These are phyloP conservation scores for Caenorhabditis doughertyi DNA, from an alignment of 2,888 invertebrate species.

Conservation along the genomic window DNA sequence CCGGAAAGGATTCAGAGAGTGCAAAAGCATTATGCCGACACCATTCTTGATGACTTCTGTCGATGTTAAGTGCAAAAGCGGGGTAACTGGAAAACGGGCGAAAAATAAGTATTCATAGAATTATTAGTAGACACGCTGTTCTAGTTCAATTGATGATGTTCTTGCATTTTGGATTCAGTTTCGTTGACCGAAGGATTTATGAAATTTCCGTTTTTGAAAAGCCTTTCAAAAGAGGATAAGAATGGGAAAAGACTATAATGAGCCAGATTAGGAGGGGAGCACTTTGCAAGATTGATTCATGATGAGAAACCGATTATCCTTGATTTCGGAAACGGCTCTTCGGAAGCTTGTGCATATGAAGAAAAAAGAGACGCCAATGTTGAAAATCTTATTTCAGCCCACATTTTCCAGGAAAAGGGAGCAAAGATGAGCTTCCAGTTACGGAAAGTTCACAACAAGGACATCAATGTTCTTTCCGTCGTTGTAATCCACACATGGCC, in stretches of 20 bases:
- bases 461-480: background rate
- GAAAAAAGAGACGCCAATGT: too few species aligned
- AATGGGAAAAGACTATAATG: background rate
- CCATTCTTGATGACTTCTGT: background rate
- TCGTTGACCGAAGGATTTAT: background rate
- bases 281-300: background rate
- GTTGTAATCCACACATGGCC: background rate
- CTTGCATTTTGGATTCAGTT: slow-evolving; percentile 6
- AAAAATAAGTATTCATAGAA: slow-evolving; percentile 14
- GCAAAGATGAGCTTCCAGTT: background rate
- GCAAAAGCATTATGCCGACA: slow-evolving; percentile 39
- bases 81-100: slow-evolving; percentile 17
- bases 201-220: too few species aligned
- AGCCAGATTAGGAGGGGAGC: background rate
- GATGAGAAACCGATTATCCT: background rate
- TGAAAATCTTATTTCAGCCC: too few species aligned
- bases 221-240: too few species aligned
- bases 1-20: slow-evolving; percentile 2
- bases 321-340: too few species aligned
- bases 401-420: background rate
- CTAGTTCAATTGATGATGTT: background rate
- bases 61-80: slow-evolving; percentile 19
- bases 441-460: background rate
- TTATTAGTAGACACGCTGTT: background rate
- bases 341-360: background rate